These are phyloP conservation scores for Alosa alosa DNA, from an alignment of 2,113 vertebrate species.

Conservation along the genomic window DNA sequence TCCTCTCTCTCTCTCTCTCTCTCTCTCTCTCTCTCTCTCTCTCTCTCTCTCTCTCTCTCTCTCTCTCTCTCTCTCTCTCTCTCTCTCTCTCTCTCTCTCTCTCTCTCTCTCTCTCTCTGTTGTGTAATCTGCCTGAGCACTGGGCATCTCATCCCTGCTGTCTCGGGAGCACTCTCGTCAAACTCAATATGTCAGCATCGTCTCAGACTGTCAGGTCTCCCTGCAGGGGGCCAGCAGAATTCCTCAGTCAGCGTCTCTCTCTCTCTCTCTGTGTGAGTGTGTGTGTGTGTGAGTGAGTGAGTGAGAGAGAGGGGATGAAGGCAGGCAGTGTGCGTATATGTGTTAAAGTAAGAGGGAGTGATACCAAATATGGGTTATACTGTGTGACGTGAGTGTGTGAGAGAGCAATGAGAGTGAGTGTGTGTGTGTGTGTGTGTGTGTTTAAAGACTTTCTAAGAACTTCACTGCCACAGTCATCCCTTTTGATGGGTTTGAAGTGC, in stretches of 20 bases:
- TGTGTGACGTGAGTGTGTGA: background rate
- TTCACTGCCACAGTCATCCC: background rate
- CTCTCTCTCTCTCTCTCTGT: constrained; percentile 29
- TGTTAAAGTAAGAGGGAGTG: background rate
- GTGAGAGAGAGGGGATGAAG: background rate
- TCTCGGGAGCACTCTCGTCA: constrained; percentile 43
- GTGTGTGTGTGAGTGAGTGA: background rate
- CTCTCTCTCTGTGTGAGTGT: background rate
- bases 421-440: background rate
- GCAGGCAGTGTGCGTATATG: background rate
- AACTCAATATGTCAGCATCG: constrained; percentile 38
- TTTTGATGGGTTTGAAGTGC: background rate
- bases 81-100: constrained; percentile 25
- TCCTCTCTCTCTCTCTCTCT: constrained; percentile 19
- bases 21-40: constrained; percentile 28
- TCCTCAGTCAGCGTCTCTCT: constrained; percentile 17
- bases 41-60: background rate
- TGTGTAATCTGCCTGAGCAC: constrained; percentile 2
- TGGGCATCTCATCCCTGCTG: background rate
- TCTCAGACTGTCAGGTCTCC: constrained; percentile 41
- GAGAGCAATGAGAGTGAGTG: background rate
- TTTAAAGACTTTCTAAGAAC: background rate
- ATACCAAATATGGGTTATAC: background rate
- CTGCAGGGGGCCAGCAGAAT: constrained; percentile 32
- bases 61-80: background rate